Percentiles rank a stretch among this genome's conserved stretches.
Evolutionary conservation across 2,797 vertebrate genomes (phyloP).

Genomic region (Hydrocynus forskahlii): DNA sequence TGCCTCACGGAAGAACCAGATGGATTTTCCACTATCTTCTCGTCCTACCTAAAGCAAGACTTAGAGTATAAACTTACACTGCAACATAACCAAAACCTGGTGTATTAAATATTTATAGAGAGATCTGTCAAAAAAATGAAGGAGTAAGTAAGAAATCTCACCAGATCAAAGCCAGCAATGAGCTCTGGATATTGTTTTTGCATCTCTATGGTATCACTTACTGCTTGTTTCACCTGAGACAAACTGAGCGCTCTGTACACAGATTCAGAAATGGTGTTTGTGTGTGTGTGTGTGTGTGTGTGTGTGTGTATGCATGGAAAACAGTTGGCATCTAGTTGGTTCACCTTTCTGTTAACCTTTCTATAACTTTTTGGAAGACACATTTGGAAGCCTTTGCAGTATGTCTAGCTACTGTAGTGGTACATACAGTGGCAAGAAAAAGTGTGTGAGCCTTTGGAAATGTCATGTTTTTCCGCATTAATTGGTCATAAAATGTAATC

Average conservation of each 20-base stretch:
- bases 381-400: too few relatives aligned
- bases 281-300: too few relatives aligned
- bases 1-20: conserved; percentile 85
- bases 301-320: neutral
- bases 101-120: too few relatives aligned
- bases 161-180: conserved; percentile 91
- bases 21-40: conserved; percentile 83
- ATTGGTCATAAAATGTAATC: too few relatives aligned
- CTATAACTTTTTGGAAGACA: neutral
- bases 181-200: conserved; percentile 81
- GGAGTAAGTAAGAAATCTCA: conserved; percentile 60
- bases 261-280: neutral
- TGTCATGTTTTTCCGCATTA: too few relatives aligned
- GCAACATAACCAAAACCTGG: neutral
- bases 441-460: too few relatives aligned
- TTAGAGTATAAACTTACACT: neutral
- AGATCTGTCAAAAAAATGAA: too few relatives aligned
- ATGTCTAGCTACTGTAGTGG: too few relatives aligned
- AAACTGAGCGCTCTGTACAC: conserved; percentile 74
- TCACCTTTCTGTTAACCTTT: neutral
- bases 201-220: conserved; percentile 81
- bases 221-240: conserved; percentile 75
- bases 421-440: too few relatives aligned
- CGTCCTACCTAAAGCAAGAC: conserved; percentile 81
- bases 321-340: neutral